These are phyloP conservation scores for Bradypus variegatus DNA, from an alignment of 2,797 vertebrate species.

Conservation along the genomic window DNA sequence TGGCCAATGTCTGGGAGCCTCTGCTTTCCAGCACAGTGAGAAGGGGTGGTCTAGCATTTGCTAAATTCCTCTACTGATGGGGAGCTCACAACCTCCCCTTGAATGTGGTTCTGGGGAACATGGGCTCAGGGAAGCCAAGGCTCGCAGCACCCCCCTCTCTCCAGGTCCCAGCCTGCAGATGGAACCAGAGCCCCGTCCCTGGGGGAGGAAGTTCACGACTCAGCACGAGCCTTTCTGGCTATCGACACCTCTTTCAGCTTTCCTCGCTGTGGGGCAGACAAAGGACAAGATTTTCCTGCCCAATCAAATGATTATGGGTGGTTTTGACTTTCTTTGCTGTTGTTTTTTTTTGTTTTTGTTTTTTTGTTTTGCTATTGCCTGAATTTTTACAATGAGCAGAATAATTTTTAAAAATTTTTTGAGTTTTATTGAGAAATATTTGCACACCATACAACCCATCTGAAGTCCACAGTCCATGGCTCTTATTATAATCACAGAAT, in stretches of 20 bases:
- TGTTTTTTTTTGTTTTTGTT: neutral
- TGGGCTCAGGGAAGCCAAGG: neutral
- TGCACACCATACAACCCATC: too few species aligned
- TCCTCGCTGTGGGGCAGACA: neutral
- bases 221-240: neutral
- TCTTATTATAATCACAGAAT: too few species aligned
- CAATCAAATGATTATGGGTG: neutral
- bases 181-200: neutral
- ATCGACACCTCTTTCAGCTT: neutral
- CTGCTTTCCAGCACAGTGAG: neutral
- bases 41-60: neutral
- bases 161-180: neutral
- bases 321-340: neutral
- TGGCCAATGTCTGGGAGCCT: neutral
- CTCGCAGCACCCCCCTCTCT: neutral
- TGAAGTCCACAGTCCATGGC: too few species aligned
- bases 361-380: neutral
- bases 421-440: too few species aligned
- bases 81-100: neutral
- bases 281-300: neutral
- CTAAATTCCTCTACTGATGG: neutral
- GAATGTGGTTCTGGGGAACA: neutral
- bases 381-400: neutral
- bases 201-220: fast-evolving
- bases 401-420: neutral